These are phyloP conservation scores for Himalopsyche kuldschensis DNA, from an alignment of 2,888 invertebrate genomes.

Conservation along the genomic window DNA sequence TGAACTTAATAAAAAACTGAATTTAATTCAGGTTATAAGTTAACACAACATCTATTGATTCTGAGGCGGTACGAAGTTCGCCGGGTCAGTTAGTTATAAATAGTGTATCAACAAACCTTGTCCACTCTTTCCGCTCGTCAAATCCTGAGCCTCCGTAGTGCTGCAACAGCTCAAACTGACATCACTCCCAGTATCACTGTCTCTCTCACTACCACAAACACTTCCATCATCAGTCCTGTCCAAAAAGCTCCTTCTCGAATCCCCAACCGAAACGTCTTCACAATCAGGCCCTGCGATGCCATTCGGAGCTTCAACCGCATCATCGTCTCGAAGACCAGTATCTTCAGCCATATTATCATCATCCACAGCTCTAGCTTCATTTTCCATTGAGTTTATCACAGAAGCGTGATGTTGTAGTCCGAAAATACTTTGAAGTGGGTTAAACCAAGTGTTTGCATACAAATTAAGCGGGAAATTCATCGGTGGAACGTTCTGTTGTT, in stretches of 20 bases:
- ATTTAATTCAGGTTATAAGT: too few relatives aligned
- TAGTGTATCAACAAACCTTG: constrained; percentile 12
- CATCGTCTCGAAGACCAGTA: constrained; percentile 31
- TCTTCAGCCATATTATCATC: constrained; percentile 8
- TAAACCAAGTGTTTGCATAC: constrained; percentile 56
- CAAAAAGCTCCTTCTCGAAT: constrained; percentile 11
- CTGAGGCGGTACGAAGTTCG: too few relatives aligned
- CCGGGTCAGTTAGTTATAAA: too few relatives aligned
- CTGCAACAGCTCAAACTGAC: constrained; percentile 37
- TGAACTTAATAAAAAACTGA: too few relatives aligned
- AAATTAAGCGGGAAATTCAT: constrained; percentile 53
- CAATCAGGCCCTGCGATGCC: constrained; percentile 50
- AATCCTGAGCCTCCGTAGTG: constrained; percentile 33
- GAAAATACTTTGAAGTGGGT: constrained; percentile 49
- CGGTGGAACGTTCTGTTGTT: constrained; percentile 48
- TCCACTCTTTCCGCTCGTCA: constrained; percentile 29
- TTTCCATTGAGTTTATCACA: background rate
- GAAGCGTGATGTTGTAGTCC: constrained; percentile 24
- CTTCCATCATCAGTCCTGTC: constrained; percentile 33
- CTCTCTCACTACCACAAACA: constrained; percentile 35
- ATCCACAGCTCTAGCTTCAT: background rate
- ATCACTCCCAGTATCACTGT: constrained; percentile 37
- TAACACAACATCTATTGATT: too few relatives aligned
- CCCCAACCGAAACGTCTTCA: constrained; percentile 44
- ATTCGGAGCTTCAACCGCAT: constrained; percentile 50